These are phyloP conservation scores for Gallinago jamesoni DNA, from an alignment of 2,113 vertebrate genomes.

Conservation along the genomic window DNA sequence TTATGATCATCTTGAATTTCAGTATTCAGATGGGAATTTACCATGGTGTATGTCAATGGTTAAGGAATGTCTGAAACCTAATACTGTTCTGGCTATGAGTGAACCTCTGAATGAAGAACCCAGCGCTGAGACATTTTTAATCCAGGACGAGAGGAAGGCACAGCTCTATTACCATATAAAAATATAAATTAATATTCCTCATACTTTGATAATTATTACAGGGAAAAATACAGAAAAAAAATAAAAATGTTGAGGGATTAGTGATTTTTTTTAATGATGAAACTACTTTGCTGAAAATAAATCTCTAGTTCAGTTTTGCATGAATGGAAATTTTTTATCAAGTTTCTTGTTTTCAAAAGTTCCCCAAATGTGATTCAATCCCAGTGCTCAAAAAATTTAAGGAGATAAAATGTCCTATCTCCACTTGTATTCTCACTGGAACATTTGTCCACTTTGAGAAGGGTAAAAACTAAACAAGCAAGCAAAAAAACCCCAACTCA, in stretches of 20 bases:
- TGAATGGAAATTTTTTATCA: not conserved
- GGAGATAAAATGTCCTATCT: not conserved
- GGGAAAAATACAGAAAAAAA: not conserved
- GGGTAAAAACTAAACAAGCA: not conserved
- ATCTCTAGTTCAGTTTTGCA: not conserved
- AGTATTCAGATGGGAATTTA: not conserved
- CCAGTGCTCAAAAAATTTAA: not conserved
- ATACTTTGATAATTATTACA: not conserved
- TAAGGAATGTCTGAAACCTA: not conserved
- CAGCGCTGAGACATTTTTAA: not conserved
- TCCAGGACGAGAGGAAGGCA: not conserved
- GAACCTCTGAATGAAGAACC: not conserved
- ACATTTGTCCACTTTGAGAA: not conserved
- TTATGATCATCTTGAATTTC: not conserved
- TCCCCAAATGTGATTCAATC: not conserved
- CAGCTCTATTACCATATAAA: not conserved
- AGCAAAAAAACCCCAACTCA: fast-evolving
- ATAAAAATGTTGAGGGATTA: not conserved
- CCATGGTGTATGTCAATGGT: not conserved
- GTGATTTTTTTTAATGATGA: not conserved
- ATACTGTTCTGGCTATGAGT: not conserved
- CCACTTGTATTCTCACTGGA: not conserved
- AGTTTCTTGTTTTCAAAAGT: not conserved
- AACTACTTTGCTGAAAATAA: not conserved
- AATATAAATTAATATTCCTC: not conserved